Percentiles rank a stretch among this genome's conserved stretches.
Evolutionary conservation across 2,888 invertebrate species (phyloP).

Genomic region (Branchellion lobata): DNA sequence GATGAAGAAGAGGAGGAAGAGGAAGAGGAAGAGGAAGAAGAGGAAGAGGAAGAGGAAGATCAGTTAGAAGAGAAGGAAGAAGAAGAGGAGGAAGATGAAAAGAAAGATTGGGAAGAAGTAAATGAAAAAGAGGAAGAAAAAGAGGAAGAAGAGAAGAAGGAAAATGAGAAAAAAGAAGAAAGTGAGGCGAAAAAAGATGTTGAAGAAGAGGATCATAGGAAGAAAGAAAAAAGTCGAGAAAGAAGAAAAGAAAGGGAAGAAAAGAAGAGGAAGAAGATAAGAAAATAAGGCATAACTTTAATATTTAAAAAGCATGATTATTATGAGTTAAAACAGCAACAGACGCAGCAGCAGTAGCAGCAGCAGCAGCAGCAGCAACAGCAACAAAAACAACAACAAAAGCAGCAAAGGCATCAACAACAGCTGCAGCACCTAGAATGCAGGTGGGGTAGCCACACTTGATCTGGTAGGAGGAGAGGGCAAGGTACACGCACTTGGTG

Average conservation of each 20-base stretch:
- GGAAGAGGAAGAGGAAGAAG: background rate
- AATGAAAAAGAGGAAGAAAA: background rate
- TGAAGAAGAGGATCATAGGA: too few relatives aligned
- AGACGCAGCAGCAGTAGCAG: background rate
- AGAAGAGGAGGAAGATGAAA: background rate
- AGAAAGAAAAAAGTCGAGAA: too few relatives aligned
- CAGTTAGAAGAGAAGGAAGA: background rate
- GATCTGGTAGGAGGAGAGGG: slow-evolving; percentile 95
- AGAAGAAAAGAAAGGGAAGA: too few relatives aligned
- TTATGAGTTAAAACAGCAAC: background rate
- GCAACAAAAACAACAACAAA: background rate
- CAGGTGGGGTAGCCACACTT: slow-evolving; percentile 94
- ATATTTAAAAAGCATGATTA: too few relatives aligned
- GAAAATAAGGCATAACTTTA: background rate
- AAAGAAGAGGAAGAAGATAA: too few relatives aligned
- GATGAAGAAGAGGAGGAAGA: background rate
- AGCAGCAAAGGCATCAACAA: background rate
- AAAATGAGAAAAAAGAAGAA: too few relatives aligned
- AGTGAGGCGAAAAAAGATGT: too few relatives aligned
- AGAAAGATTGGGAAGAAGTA: too few relatives aligned
- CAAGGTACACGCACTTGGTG: slow-evolving; percentile 92
- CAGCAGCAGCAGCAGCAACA: background rate
- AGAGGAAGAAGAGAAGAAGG: too few relatives aligned
- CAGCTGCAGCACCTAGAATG: slow-evolving; percentile 72
- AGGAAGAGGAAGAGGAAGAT: background rate